These are phyloP conservation scores for Microtus oregoni DNA, from an alignment of 2,113 vertebrate genomes.

Conservation along the genomic window DNA sequence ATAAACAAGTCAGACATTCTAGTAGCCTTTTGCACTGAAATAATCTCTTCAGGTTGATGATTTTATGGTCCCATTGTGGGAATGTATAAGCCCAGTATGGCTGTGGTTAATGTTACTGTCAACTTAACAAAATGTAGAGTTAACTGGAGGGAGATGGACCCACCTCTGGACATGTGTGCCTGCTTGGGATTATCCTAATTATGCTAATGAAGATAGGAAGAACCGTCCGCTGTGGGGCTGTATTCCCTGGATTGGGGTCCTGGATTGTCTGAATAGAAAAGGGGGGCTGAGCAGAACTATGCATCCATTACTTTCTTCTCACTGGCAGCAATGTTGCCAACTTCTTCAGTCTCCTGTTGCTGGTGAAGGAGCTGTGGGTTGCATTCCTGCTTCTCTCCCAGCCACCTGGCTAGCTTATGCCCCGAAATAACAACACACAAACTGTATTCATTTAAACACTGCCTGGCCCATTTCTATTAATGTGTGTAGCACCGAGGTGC, in stretches of 20 bases:
- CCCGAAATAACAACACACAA: no score
- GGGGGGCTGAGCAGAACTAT: neutral
- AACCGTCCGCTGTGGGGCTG: neutral
- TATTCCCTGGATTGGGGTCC: neutral
- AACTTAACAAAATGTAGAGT: neutral
- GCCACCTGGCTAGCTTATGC: no score
- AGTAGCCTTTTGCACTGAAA: neutral
- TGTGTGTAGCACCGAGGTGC: no score
- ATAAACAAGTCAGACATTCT: slow-evolving; percentile 15
- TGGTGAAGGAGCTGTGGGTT: no score
- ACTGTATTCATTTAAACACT: no score
- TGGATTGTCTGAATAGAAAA: neutral
- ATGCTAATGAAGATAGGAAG: neutral
- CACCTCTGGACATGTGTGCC: neutral
- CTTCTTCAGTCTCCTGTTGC: neutral
- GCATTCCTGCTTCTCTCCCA: no score
- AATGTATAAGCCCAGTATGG: neutral
- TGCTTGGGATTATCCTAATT: neutral
- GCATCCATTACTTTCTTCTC: neutral
- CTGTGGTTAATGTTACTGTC: neutral
- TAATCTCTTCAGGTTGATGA: neutral
- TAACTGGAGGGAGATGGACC: neutral
- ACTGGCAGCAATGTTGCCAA: no score
- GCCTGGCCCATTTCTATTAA: no score
- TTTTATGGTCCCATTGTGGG: slow-evolving; percentile 29